Evolutionary conservation across 2,113 vertebrate species (phyloP).

Genomic region (Phasianus colchicus): DNA sequence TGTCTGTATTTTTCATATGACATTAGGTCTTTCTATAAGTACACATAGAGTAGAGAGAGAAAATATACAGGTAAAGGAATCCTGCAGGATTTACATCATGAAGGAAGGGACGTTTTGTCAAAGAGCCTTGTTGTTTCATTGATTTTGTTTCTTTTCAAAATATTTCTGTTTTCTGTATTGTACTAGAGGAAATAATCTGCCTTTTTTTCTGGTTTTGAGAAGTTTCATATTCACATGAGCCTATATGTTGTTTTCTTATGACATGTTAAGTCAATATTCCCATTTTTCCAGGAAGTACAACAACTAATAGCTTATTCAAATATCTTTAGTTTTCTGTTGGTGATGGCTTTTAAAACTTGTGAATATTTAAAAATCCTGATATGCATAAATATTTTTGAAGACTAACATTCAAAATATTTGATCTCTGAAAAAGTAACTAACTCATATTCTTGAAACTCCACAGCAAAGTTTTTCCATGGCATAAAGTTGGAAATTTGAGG

Average conservation of each 20-base stretch:
- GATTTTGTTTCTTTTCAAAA: neutral
- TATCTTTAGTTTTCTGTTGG: neutral
- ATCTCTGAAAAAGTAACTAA: conserved; percentile 60
- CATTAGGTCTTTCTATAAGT: neutral
- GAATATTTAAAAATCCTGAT: conserved; percentile 13
- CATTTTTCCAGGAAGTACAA: neutral
- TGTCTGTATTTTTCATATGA: neutral
- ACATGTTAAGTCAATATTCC: neutral
- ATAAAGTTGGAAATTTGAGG: conserved; percentile 30
- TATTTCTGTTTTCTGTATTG: neutral
- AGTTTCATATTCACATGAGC: neutral
- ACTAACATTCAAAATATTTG: conserved; percentile 28
- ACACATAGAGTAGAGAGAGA: neutral
- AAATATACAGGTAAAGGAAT: neutral
- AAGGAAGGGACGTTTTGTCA: neutral
- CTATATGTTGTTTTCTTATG: neutral
- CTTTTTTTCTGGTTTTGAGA: neutral
- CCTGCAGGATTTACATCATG: too few relatives aligned
- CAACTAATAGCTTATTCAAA: neutral
- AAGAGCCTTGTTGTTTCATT: neutral
- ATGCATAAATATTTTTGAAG: conserved; percentile 10
- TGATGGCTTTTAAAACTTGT: neutral
- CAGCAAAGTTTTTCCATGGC: conserved; percentile 19
- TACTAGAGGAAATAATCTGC: neutral
- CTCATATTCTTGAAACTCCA: conserved; percentile 43